Conservation (phyloP, 2,797 vertebrate genomes). For the Sebastiscus tertius region DNA sequence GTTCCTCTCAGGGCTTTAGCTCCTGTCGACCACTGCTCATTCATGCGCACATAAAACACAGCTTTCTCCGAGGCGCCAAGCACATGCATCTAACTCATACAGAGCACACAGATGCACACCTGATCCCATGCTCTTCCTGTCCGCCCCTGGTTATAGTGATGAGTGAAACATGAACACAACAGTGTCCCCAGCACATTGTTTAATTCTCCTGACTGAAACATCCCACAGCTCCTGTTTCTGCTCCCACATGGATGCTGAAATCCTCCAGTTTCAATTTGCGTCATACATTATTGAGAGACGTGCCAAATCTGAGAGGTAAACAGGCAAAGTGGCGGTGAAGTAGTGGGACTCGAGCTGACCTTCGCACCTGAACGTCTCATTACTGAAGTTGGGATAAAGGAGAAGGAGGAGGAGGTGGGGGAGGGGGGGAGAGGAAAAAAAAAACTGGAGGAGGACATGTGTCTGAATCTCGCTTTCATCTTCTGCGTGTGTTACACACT, state of each 20-base stretch:
- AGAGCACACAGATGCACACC: slow-evolving; percentile 24
- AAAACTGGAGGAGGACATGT: background rate
- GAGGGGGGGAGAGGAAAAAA: background rate
- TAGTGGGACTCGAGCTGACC: background rate
- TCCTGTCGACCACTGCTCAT: slow-evolving; percentile 37
- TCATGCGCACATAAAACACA: slow-evolving; percentile 37
- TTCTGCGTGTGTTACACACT: background rate
- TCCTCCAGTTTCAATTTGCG: background rate
- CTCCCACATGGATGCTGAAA: background rate
- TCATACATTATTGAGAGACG: background rate
- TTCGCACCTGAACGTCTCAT: background rate
- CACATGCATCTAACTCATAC: slow-evolving; percentile 7
- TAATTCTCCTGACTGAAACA: slow-evolving; percentile 7
- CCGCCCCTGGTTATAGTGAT: slow-evolving; percentile 13
- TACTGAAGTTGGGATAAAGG: background rate
- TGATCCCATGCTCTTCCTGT: slow-evolving; percentile 32
- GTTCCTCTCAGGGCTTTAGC: slow-evolving; percentile 27
- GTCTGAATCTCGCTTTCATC: slow-evolving; percentile 20
- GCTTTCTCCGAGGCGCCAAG: slow-evolving; percentile 28
- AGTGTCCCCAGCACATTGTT: slow-evolving; percentile 8
- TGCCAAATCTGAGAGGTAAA: background rate
- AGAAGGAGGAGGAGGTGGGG: background rate
- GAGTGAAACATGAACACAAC: slow-evolving; percentile 58
- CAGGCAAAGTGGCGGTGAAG: background rate
- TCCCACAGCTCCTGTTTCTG: slow-evolving; percentile 8